A percentile compares a stretch with the other conserved stretches of the same genome.
Evolutionary conservation across 1,140 invertebrate species (phyloP).

Genomic region (Proales similis): DNA sequence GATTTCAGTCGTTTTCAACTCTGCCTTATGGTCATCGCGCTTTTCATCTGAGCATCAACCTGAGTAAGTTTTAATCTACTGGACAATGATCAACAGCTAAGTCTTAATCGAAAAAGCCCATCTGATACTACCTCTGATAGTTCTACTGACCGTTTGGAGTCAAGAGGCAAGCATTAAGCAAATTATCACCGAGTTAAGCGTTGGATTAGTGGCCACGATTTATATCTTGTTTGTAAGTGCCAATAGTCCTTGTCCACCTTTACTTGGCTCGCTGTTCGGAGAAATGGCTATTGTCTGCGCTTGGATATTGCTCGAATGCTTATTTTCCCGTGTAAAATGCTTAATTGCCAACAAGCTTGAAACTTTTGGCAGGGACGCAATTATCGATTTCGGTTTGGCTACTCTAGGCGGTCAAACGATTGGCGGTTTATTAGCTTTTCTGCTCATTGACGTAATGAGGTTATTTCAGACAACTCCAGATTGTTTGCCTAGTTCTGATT

Average conservation of each 20-base stretch:
- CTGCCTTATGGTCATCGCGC: conserved; percentile 68
- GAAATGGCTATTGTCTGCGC: conserved; percentile 2
- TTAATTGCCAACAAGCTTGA: conserved; percentile 9
- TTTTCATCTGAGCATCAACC: conserved; percentile 30
- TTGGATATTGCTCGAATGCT: conserved; percentile 23
- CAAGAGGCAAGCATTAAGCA: neutral
- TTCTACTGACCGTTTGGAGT: neutral
- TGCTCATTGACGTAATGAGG: conserved; percentile 4
- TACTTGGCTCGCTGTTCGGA: conserved; percentile 6
- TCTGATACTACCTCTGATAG: conserved; percentile 3
- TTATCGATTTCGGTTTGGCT: conserved; percentile 1
- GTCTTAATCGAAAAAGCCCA: no score
- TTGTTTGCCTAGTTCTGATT: neutral
- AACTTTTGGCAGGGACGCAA: conserved; percentile 10
- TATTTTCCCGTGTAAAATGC: conserved; percentile 20
- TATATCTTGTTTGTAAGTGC: conserved; percentile 8
- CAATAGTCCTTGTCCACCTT: conserved; percentile 31
- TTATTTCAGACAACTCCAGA: conserved; percentile 11
- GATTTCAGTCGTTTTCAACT: conserved; percentile 77
- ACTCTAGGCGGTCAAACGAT: conserved; percentile 9
- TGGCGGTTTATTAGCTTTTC: conserved; percentile 1
- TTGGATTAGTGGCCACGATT: conserved; percentile 2
- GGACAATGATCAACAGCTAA: no score
- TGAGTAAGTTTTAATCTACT: no score
- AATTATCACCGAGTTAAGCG: neutral